Evolutionary conservation across 2,797 vertebrate species (phyloP), one percentile per base, ranked within the genome.

Genomic region (Tolypeutes matacus): DNA sequence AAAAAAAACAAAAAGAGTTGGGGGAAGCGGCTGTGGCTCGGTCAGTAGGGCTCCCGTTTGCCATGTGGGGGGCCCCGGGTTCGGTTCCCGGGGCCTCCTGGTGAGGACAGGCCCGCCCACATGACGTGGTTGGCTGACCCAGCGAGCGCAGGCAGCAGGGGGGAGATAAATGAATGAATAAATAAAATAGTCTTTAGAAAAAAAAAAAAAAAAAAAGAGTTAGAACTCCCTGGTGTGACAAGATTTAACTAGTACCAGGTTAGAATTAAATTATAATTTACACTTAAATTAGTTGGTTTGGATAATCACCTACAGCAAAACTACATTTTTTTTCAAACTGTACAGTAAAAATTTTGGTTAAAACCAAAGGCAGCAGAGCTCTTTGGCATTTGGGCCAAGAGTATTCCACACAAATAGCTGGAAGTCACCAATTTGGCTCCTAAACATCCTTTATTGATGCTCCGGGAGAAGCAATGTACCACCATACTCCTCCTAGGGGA

Each of bases 181-280:
- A 39, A 39, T 39, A 39, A 39, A 39, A 39, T 39, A 39, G 7
- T 39, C 39, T 39, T 39, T 39, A 39, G n/a, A 39, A 39, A 39
- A 39, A 39, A 39, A 39, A 39, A 39, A 39, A 39, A 39, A 39
- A 39, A 77, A 89, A 62, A 53, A 64, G 64, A 46, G 46, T 46
- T 53, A 5, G 11, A 78, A 70, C 39, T 67, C 36, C 70, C 25
- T 89, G 20, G 13, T 82, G n/a, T 73, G 51, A 76, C 21, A 81
- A n/a, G 53, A 12, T 34, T 18, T 21, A 42, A 51, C 11, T 14
- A 56, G 85, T 73, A 86, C 77, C 31, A 42, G 49, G n/a, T 92
- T 89, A 42, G 53, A 70, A 78, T 81, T 86, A 58, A 84, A 69
- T 73, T 94, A 8, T 64, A 92, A 89, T 14, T 25, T 58, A 67